A percentile compares a stretch with the other conserved stretches of the same genome.
These are phyloP conservation scores for Agelas oroides DNA, from an alignment of 37 sponge, comb jelly and placozoan species.

Conservation along the genomic window DNA sequence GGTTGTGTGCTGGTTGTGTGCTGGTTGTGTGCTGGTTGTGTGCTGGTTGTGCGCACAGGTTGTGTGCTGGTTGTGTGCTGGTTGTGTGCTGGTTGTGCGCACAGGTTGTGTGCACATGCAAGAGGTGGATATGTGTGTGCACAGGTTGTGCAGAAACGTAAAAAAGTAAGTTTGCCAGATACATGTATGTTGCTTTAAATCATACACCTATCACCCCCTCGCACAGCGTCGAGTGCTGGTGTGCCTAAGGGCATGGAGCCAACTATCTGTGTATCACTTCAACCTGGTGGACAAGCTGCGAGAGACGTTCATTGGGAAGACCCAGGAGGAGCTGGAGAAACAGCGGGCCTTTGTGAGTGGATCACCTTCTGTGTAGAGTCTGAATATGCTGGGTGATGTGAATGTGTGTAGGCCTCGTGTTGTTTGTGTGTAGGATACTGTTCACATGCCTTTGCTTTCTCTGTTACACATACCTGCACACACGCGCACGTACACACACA, in stretches of 20 bases:
- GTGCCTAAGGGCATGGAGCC: constrained; percentile 81
- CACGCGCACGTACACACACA: no score
- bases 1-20: no score
- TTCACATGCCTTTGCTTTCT: not conserved
- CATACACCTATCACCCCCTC: not conserved
- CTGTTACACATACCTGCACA: not conserved
- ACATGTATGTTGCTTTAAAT: no score
- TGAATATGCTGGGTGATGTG: not conserved
- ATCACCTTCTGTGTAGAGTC: no score
- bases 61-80: no score
- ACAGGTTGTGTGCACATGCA: no score
- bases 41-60: no score
- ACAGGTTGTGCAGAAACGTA: no score
- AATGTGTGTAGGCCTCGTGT: not conserved
- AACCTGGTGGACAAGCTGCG: constrained; percentile 81
- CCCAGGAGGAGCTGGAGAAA: constrained; percentile 80
- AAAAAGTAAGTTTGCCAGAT: no score
- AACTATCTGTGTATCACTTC: constrained; percentile 83
- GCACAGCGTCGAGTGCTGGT: constrained; percentile 75
- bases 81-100: no score
- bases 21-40: no score
- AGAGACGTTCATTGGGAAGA: constrained; percentile 82
- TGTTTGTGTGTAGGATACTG: not conserved
- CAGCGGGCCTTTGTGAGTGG: constrained; percentile 83
- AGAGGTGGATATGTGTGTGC: no score